Percentiles rank a stretch among this genome's conserved stretches.
Evolutionary conservation across 35 echinoderm and acorn worm genomes (phyloP).

Genomic region (Eucidaris tribuloides): DNA sequence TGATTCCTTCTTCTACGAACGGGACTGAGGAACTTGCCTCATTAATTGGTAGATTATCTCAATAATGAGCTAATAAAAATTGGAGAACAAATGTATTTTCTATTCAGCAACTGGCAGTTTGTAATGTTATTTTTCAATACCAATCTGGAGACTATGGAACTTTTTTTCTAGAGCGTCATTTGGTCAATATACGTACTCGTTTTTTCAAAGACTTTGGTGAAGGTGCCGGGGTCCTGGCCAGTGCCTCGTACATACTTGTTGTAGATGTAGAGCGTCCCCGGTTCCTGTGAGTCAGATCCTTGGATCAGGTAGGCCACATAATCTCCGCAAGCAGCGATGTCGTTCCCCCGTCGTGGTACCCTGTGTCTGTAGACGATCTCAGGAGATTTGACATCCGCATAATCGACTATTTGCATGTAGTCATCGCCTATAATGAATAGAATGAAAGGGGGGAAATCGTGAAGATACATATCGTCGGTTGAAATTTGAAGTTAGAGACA

Average conservation of each 20-base stretch:
- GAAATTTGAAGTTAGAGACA: too few relatives aligned
- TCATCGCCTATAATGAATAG: conserved; percentile 62
- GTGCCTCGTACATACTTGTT: conserved; percentile 8
- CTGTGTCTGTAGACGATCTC: conserved; percentile 9
- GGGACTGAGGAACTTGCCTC: too few relatives aligned
- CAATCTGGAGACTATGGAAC: too few relatives aligned
- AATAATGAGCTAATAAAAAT: too few relatives aligned
- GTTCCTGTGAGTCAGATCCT: neutral
- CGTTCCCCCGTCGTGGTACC: conserved; percentile 8
- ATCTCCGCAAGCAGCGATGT: conserved; percentile 61
- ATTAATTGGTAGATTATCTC: too few relatives aligned
- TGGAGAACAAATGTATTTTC: too few relatives aligned
- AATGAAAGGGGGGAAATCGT: too few relatives aligned
- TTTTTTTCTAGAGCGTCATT: too few relatives aligned
- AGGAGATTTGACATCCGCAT: conserved; percentile 1
- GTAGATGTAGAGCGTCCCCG: conserved; percentile 6
- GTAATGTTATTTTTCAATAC: too few relatives aligned
- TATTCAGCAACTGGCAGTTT: too few relatives aligned
- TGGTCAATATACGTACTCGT: conserved; percentile 6
- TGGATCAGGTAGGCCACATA: conserved; percentile 32
- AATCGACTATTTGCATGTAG: conserved; percentile 53
- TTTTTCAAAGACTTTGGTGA: conserved; percentile 5
- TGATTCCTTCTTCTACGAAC: too few relatives aligned
- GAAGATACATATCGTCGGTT: too few relatives aligned
- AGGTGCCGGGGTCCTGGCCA: neutral